These are phyloP conservation scores for Parazoanthus darwini DNA, from an alignment of 92 coral and sea anemone species.

Conservation along the genomic window DNA sequence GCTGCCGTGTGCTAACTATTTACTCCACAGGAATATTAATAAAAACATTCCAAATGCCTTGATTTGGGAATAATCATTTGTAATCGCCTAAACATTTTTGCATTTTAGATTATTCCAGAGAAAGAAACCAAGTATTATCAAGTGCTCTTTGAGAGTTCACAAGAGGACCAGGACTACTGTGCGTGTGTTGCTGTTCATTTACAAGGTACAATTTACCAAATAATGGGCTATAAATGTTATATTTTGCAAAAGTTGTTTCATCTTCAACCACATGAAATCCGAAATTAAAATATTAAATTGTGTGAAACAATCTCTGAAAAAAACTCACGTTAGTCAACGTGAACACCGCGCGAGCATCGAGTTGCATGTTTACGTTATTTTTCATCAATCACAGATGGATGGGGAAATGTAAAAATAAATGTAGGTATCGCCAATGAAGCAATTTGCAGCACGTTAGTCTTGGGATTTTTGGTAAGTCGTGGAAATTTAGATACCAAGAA, in stretches of 20 bases:
- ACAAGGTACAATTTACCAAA: background rate
- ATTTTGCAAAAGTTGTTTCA: background rate
- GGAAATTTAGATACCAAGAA: too few species aligned
- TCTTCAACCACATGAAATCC: background rate
- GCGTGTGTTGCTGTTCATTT: constrained; percentile 48
- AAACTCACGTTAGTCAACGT: too few species aligned
- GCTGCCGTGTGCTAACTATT: background rate
- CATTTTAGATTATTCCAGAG: constrained; percentile 55
- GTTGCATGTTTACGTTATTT: too few species aligned
- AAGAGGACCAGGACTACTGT: constrained; percentile 50
- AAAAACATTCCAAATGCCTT: background rate
- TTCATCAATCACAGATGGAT: too few species aligned
- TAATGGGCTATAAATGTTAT: background rate
- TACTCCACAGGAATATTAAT: background rate
- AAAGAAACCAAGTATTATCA: constrained; percentile 65
- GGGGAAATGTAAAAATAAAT: too few species aligned
- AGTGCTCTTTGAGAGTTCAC: constrained; percentile 68
- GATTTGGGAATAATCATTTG: background rate
- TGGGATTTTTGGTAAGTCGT: too few species aligned
- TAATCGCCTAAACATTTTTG: background rate
- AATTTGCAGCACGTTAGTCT: too few species aligned
- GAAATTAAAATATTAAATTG: too few species aligned
- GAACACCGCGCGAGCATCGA: too few species aligned
- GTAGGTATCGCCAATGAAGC: too few species aligned
- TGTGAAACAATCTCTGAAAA: too few species aligned